phyloP scores from a whole-genome alignment of 2,797 vertebrate species.

The Hydrophis major region DNA sequence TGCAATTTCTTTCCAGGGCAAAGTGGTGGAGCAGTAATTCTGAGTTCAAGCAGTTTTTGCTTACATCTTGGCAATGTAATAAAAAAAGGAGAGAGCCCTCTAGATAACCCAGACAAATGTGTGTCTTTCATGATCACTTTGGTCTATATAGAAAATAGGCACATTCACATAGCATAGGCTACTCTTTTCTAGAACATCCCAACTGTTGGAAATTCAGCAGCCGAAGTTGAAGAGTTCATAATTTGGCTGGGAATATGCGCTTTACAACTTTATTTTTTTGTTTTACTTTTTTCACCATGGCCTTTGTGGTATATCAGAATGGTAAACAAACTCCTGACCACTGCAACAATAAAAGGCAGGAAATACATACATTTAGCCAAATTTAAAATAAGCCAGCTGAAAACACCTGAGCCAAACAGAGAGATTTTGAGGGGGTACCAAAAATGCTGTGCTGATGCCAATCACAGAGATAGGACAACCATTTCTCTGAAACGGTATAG shows the following conservation, averaged over 20 bases:
- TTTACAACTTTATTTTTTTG: not conserved
- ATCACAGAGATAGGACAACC: not conserved
- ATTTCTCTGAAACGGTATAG: not conserved
- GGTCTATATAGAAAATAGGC: not conserved
- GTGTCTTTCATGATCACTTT: conserved; percentile 1
- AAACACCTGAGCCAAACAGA: not conserved
- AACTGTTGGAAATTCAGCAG: not conserved
- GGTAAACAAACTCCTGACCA: not conserved
- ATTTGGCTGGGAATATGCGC: no score
- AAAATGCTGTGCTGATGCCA: not conserved
- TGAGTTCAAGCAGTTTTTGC: conserved; percentile 17
- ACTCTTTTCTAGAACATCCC: not conserved
- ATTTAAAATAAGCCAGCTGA: not conserved
- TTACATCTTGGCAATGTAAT: not conserved
- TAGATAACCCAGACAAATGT: not conserved
- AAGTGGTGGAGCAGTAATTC: not conserved
- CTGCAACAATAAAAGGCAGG: not conserved
- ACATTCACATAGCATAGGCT: not conserved
- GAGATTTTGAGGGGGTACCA: not conserved
- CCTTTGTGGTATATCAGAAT: not conserved
- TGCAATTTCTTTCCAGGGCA: not conserved
- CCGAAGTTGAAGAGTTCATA: not conserved
- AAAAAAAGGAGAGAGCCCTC: not conserved
- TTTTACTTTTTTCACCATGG: not conserved
- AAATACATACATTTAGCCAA: not conserved